These are phyloP conservation scores for Anolis carolinensis DNA, from an alignment of 2,113 vertebrate species.

Conservation along the genomic window DNA sequence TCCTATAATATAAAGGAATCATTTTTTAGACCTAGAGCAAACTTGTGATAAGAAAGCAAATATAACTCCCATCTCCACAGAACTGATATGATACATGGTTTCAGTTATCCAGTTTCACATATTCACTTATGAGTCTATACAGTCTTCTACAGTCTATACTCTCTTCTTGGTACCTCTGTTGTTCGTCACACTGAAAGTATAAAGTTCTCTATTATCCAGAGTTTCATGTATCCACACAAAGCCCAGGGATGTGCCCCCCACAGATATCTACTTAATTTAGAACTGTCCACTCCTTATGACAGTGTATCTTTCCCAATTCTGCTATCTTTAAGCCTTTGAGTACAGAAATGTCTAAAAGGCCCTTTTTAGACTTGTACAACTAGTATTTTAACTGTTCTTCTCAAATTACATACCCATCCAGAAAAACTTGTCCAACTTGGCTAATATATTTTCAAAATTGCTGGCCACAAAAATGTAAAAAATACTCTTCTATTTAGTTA, in stretches of 20 bases:
- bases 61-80: too few relatives aligned
- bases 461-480: too few relatives aligned
- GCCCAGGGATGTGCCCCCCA: too few relatives aligned
- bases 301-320: neutral
- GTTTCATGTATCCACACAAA: too few relatives aligned
- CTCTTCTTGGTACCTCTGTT: too few relatives aligned
- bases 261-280: neutral
- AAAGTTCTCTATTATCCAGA: too few relatives aligned
- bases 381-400: neutral
- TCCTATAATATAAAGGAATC: slow-evolving; percentile 77
- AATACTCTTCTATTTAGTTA: too few relatives aligned
- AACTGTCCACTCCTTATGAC: neutral
- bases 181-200: too few relatives aligned
- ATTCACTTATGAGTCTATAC: too few relatives aligned
- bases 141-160: too few relatives aligned
- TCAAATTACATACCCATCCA: neutral
- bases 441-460: neutral
- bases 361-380: neutral
- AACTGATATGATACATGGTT: too few relatives aligned
- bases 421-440: neutral
- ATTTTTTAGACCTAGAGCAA: slow-evolving; percentile 17
- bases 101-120: too few relatives aligned
- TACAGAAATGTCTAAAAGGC: neutral
- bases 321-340: neutral
- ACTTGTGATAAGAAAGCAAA: neutral